These are phyloP conservation scores for Lynx canadensis DNA, from an alignment of 2,113 vertebrate species.

Conservation along the genomic window DNA sequence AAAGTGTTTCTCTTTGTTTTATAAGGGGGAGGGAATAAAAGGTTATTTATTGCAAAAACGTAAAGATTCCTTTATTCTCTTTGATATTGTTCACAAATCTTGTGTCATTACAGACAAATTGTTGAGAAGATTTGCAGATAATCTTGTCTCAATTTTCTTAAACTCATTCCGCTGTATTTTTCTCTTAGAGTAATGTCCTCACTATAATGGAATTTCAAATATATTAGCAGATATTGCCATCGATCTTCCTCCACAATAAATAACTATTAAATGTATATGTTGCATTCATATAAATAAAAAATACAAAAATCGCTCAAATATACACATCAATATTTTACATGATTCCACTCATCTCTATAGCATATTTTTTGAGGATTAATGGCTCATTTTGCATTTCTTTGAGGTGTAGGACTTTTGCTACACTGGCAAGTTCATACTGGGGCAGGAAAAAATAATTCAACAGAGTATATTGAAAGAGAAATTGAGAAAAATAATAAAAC, in stretches of 20 bases:
- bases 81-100: slow-evolving; percentile 62
- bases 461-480: not conserved
- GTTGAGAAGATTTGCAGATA: slow-evolving; percentile 62
- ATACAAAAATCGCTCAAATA: slow-evolving; percentile 1
- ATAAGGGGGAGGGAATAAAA: not conserved
- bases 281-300: slow-evolving; percentile 29
- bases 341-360: slow-evolving; percentile 15
- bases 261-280: slow-evolving; percentile 33
- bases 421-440: not conserved
- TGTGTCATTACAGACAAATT: slow-evolving; percentile 63
- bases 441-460: not conserved
- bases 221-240: slow-evolving; percentile 47
- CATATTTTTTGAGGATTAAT: slow-evolving; percentile 32
- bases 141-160: slow-evolving; percentile 64
- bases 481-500: slow-evolving; percentile 36
- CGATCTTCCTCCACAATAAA: slow-evolving; percentile 47
- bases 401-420: not conserved
- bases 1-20: slow-evolving; percentile 65
- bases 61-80: slow-evolving; percentile 47
- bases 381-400: slow-evolving; percentile 23
- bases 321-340: slow-evolving; percentile 1
- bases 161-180: slow-evolving; percentile 46
- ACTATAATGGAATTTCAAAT: slow-evolving; percentile 62
- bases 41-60: slow-evolving; percentile 53
- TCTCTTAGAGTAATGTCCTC: slow-evolving; percentile 47